Conservation (phyloP, 2,888 invertebrate genomes). For the Pristionchus fissidentatus region DNA sequence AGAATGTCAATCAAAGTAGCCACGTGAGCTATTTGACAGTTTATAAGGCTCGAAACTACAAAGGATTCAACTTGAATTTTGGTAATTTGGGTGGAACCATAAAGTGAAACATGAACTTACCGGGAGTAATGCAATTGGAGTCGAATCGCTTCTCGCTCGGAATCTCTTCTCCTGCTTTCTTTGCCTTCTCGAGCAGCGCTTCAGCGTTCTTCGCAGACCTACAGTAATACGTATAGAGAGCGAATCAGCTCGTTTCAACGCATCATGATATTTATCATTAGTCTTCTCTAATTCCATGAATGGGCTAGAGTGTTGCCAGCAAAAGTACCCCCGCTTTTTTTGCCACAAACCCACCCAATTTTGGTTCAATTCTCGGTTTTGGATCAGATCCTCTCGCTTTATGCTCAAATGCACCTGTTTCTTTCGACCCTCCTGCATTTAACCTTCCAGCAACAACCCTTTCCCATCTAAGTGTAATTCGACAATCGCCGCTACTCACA, state of each 20-base stretch:
- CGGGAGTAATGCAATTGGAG: conserved; percentile 97
- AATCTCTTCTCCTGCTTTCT: conserved; percentile 85
- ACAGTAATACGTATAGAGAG: too few relatives aligned
- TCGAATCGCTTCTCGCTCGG: conserved; percentile 90
- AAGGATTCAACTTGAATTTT: neutral
- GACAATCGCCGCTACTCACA: conserved; percentile 53
- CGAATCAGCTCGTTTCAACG: too few relatives aligned
- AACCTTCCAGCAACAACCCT: too few relatives aligned
- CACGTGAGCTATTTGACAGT: neutral
- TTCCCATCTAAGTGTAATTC: neutral
- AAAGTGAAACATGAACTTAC: conserved; percentile 78
- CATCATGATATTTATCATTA: too few relatives aligned
- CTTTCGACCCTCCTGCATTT: too few relatives aligned
- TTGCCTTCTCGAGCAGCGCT: conserved; percentile 84
- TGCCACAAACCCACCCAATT: too few relatives aligned
- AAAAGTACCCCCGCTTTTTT: too few relatives aligned
- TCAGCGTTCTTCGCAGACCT: conserved; percentile 91
- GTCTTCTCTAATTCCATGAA: too few relatives aligned
- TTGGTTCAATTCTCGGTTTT: too few relatives aligned
- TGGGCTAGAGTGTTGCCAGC: too few relatives aligned
- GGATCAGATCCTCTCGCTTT: too few relatives aligned
- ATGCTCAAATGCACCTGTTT: too few relatives aligned
- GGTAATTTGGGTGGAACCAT: neutral
- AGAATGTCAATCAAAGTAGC: neutral
- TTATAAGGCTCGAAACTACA: neutral